phyloP scores from a whole-genome alignment of 2,888 invertebrate species.

The Dicycla oo region DNA sequence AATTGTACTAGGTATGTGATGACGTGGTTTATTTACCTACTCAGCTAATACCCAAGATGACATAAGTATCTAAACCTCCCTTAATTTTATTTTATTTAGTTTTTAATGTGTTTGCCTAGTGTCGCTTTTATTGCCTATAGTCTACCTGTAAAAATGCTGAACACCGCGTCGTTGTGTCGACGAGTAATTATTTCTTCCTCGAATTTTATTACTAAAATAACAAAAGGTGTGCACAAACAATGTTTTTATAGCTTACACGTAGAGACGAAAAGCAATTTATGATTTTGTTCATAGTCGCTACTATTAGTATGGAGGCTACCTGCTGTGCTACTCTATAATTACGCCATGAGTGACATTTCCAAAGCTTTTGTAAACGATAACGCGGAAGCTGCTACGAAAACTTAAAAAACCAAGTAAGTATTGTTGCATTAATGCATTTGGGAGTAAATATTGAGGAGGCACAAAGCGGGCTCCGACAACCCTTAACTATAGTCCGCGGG shows the following conservation, averaged over 20 bases:
- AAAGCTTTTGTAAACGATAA: slow-evolving; percentile 89
- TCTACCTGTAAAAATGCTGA: slow-evolving; percentile 27
- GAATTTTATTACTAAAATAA: slow-evolving; percentile 73
- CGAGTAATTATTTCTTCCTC: slow-evolving; percentile 67
- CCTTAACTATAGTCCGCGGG: slow-evolving; percentile 88
- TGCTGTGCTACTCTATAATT: slow-evolving; percentile 88
- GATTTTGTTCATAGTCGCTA: slow-evolving; percentile 79
- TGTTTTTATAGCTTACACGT: slow-evolving; percentile 76
- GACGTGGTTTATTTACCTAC: background rate
- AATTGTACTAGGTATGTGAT: background rate
- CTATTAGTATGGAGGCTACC: slow-evolving; percentile 81
- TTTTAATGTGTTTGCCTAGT: background rate
- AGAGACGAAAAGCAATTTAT: slow-evolving; percentile 84
- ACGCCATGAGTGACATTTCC: slow-evolving; percentile 87
- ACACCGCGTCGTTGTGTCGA: slow-evolving; percentile 62
- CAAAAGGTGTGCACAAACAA: slow-evolving; percentile 77
- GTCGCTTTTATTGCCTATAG: background rate
- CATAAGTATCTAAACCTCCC: background rate
- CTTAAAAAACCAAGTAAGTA: slow-evolving; percentile 89
- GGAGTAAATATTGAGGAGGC: slow-evolving; percentile 89
- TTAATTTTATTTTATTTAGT: background rate
- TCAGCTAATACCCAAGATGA: background rate
- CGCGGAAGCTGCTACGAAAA: slow-evolving; percentile 89
- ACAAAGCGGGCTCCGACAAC: slow-evolving; percentile 88
- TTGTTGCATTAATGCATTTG: slow-evolving; percentile 90